A percentile compares a stretch with the other conserved stretches of the same genome.
These are phyloP conservation scores for Tridacna crocea DNA, from an alignment of 2,888 invertebrate species.

Conservation along the genomic window DNA sequence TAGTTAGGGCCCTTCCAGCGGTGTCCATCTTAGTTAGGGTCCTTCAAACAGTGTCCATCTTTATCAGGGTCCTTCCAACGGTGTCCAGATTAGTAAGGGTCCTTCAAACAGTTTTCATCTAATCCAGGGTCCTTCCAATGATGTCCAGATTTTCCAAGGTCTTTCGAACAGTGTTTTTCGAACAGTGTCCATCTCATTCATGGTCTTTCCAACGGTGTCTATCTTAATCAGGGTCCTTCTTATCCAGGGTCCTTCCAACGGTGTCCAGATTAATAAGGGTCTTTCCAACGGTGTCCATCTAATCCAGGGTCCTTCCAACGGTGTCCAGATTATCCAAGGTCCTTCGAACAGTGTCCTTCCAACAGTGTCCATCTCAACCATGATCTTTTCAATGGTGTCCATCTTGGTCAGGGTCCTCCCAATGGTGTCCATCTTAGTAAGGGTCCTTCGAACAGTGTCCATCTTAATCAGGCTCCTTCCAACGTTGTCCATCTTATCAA, in stretches of 20 bases:
- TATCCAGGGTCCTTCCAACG: too few relatives aligned
- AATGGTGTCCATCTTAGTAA: not conserved
- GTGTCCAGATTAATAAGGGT: too few relatives aligned
- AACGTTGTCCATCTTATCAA: too few relatives aligned
- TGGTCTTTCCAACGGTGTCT: too few relatives aligned
- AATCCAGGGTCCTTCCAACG: not conserved
- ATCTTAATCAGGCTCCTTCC: too few relatives aligned
- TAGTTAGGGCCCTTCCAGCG: not conserved
- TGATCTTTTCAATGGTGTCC: not conserved
- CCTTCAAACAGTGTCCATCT: not conserved
- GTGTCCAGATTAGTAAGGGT: not conserved
- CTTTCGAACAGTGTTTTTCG: too few relatives aligned
- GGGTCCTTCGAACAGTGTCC: not conserved
- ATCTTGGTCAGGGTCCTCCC: not conserved
- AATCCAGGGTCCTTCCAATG: too few relatives aligned
- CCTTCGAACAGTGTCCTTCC: not conserved
- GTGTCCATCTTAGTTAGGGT: not conserved
- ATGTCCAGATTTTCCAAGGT: too few relatives aligned
- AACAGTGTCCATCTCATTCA: too few relatives aligned
- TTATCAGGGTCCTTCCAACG: not conserved
- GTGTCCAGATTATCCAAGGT: not conserved
- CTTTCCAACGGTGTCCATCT: too few relatives aligned
- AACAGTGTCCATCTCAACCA: too few relatives aligned
- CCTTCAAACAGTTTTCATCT: not conserved
- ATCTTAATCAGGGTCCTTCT: too few relatives aligned